Evolutionary conservation across 1,140 invertebrate species (phyloP).

Genomic region (Drosophila kepulauana): DNA sequence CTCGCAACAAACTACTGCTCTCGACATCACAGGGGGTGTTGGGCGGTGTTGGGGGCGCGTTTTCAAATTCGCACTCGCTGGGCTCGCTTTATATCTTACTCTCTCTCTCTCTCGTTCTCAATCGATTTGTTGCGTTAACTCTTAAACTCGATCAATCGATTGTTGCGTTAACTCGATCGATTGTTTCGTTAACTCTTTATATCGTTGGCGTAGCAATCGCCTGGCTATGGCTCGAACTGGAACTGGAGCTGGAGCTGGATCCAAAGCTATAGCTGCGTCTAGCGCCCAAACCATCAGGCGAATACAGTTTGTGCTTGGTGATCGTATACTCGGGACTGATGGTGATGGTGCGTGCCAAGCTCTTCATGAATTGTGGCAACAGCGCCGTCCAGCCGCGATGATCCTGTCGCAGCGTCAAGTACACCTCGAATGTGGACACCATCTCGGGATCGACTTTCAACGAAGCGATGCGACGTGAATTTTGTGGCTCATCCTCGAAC

Average conservation of each 20-base stretch:
- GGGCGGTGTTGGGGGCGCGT: conserved; percentile 49
- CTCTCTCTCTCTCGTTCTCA: conserved; percentile 26
- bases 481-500: conserved; percentile 89
- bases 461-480: conserved; percentile 86
- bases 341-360: conserved; percentile 90
- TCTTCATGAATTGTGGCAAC: conserved; percentile 94
- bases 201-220: conserved; percentile 75
- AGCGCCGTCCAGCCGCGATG: conserved; percentile 92
- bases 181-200: conserved; percentile 46
- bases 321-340: conserved; percentile 93
- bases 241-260: conserved; percentile 48
- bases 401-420: conserved; percentile 93
- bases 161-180: neutral
- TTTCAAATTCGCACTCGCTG: conserved; percentile 45
- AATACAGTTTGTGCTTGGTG: conserved; percentile 94
- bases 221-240: conserved; percentile 58
- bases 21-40: conserved; percentile 65
- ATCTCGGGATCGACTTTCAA: conserved; percentile 93
- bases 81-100: conserved; percentile 45
- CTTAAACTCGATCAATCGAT: too few relatives aligned
- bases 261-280: conserved; percentile 71
- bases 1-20: conserved; percentile 77
- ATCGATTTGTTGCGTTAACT: neutral
- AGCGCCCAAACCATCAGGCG: conserved; percentile 68
- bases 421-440: conserved; percentile 94